Base-by-base conservation (phyloP, 2,797 vertebrate species). In the Coracias cyanogaster region DNA sequence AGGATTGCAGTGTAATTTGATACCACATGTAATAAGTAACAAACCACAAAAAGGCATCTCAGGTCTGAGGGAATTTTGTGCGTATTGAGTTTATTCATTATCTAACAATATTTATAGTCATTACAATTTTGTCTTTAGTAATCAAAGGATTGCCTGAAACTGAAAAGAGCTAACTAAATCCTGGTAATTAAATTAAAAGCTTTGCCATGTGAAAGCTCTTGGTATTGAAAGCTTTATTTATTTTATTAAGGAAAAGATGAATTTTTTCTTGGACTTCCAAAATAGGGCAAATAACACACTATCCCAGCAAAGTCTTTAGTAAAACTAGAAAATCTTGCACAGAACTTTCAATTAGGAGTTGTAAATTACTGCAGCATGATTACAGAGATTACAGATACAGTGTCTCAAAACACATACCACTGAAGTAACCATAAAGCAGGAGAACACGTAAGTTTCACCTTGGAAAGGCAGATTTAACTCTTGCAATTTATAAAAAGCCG, bases 131-230 rank as follows among this genome's bases (percentile, higher is more conserved):
- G 35, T 62, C 39, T 74, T 46, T 71, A 74, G 64, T 49, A 92
- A 74, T 73, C 7, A 1, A 93, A 95, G 35, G 64, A 71, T n/a
- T 61, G 13, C 49, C 85, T 90, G 69, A 93, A 92, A 77, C 35
- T 80, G 33, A 87, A 90, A 93, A 95, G 29, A 89, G 73, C 29
- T 91, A 91, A 72, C 77, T 84, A 29, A 55, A 1, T 89, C 74
- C 24, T 77, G 72, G 45, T 31, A 87, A 91, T 87, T 90, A 82
- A 93, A 91, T 79, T 84, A 90, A 96, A 95, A 90, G 67, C 52
- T 84, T 85, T 90, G 35, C 31, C 48, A 55, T 77, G 46, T 82
- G 86, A 84, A 84, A 93, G 45, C 21, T 89, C 10, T 74, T 80
- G 35, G n/a, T 89, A 82, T 41, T 85, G 49, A 95, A 93, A 85